Base-by-base conservation (phyloP, 2,888 invertebrate genomes). In the Microctonus hyperodae region DNA sequence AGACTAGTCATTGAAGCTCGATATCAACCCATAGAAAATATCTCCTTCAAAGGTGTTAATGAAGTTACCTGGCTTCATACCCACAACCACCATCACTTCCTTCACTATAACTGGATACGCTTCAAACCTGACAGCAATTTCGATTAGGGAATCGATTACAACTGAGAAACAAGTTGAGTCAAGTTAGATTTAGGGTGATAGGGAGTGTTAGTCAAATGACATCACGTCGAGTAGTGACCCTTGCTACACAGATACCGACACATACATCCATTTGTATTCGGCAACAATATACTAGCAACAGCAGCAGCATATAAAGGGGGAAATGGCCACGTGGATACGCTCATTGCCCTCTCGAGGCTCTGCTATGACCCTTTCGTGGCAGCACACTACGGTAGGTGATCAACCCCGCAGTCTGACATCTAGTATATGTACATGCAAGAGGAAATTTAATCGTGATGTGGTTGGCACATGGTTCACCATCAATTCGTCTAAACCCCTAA, bases 311-410 rank as follows among this genome's bases (percentile, higher is more conserved):
- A 28, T 40, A 1, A 11, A 20, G 28, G 50, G 44, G 31, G 31
- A 44, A 60, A 60, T 33, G 28, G 50, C 20, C 62, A 57, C 37
- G 37, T 64, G 62, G 67, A 71, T 72, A 70, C 68, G 65, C 70
- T 68, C 72, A 73, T 75, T 72, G 72, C 69, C 70, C 69, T 61
- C 59, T 31, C 33, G 44, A 60, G 44, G 60, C 48, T 57, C 53
- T 57, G 10, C 11, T 33, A 5, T 25, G 50, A 61, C 53, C 57
- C 61, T 50, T 62, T 37, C 50, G 61, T 53, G 61, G 60, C 51
- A 23, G 35, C 63, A 58, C 63, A 53, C 57, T 16, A 31, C 60
- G 35, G 44, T 50, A 60, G 64, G 23, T 44, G 44, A 35, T 20
- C 56, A 58, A 48, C 60, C 53, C 53, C 22, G 11, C 53, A 53